Percentiles rank a stretch among this genome's conserved stretches.
Conservation (phyloP, 2,797 vertebrate species). For the Sebastes cheni region DNA sequence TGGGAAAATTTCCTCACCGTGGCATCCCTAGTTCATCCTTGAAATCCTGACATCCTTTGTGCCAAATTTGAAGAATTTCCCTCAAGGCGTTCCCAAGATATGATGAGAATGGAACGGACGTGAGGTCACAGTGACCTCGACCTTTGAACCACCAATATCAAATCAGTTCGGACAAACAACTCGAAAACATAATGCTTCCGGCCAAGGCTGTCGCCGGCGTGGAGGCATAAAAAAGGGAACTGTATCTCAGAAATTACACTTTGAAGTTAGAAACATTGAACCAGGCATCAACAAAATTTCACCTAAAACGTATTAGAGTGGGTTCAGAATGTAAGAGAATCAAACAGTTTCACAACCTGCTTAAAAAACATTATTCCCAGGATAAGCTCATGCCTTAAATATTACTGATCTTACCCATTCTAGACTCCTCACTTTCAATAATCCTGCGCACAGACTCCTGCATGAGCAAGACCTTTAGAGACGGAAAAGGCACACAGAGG, state of each 20-base stretch:
- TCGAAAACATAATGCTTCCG: too few species aligned
- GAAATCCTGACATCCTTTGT: not conserved
- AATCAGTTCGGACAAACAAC: not conserved
- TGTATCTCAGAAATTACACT: not conserved
- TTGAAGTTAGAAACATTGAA: not conserved
- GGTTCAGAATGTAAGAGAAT: not conserved
- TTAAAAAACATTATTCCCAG: constrained; percentile 45
- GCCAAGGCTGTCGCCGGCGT: too few species aligned
- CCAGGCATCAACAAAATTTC: not conserved
- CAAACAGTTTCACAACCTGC: not conserved
- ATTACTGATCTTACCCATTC: constrained; percentile 88
- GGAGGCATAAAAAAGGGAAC: not conserved
- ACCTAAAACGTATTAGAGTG: not conserved
- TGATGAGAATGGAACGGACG: not conserved
- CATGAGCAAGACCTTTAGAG: constrained; percentile 92
- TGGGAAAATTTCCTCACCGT: too few species aligned
- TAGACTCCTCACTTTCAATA: constrained; percentile 95
- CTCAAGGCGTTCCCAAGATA: not conserved
- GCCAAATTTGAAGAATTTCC: not conserved
- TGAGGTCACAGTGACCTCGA: not conserved
- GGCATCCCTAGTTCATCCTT: not conserved
- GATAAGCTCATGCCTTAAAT: constrained; percentile 19
- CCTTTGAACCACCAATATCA: not conserved
- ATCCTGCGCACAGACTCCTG: constrained; percentile 97
- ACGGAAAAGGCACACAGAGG: constrained; percentile 28